These are phyloP conservation scores for Chrysodeixis includens DNA, from an alignment of 2,888 invertebrate species.

Conservation along the genomic window DNA sequence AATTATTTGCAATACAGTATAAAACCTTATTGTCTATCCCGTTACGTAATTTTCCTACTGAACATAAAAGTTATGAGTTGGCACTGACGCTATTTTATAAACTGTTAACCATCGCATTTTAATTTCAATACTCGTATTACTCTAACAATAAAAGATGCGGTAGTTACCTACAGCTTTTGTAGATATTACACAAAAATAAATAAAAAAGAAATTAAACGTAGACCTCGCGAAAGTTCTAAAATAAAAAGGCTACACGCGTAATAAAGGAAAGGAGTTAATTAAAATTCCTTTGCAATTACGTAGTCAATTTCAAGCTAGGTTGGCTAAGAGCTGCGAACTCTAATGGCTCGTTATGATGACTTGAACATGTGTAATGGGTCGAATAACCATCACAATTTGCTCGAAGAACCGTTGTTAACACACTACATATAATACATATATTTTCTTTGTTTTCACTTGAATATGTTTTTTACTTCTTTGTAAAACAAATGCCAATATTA, in stretches of 20 bases:
- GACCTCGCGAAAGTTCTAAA: neutral
- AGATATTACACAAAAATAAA: no score
- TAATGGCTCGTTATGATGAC: conserved; percentile 38
- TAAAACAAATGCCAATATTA: neutral
- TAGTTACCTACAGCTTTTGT: no score
- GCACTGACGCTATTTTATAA: no score
- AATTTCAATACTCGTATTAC: no score
- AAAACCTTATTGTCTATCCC: no score
- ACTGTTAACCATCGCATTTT: no score
- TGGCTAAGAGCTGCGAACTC: conserved; percentile 20
- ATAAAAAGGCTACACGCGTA: neutral
- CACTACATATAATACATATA: conserved; percentile 10
- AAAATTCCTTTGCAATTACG: conserved; percentile 15
- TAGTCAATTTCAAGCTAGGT: conserved; percentile 18
- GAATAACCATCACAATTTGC: conserved; percentile 30
- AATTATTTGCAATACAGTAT: no score
- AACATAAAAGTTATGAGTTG: no score
- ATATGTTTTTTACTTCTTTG: neutral
- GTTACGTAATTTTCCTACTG: no score
- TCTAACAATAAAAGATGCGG: no score
- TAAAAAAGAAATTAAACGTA: neutral
- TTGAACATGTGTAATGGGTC: conserved; percentile 36
- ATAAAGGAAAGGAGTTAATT: conserved; percentile 9
- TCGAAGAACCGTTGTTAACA: conserved; percentile 23
- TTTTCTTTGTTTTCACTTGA: conserved; percentile 8